Conservation (phyloP, 2,888 invertebrate genomes). For the Aphidius colemani region DNA sequence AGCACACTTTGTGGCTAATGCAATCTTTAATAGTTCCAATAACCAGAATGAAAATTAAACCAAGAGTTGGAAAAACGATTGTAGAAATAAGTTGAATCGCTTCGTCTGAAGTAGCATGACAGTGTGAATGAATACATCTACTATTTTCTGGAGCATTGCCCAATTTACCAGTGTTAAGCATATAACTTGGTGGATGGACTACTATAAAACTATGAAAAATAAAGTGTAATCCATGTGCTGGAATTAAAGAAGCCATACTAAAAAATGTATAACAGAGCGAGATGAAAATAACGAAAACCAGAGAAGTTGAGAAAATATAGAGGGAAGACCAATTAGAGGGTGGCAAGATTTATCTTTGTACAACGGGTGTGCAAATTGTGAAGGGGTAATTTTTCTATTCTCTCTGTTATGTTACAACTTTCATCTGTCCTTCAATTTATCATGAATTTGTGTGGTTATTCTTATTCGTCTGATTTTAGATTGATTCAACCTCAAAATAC, state of each 20-base stretch:
- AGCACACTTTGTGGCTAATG: slow-evolving; percentile 52
- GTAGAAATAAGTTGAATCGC: slow-evolving; percentile 17
- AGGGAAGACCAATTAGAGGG: slow-evolving; percentile 61
- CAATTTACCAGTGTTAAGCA: slow-evolving; percentile 24
- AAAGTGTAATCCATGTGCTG: slow-evolving; percentile 30
- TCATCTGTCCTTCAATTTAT: slow-evolving; percentile 8
- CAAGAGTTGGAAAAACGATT: slow-evolving; percentile 33
- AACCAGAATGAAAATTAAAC: slow-evolving; percentile 40
- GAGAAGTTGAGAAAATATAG: slow-evolving; percentile 54
- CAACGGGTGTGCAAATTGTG: slow-evolving; percentile 58
- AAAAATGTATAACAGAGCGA: slow-evolving; percentile 40
- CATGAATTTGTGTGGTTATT: slow-evolving; percentile 26
- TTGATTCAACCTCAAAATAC: slow-evolving; percentile 26
- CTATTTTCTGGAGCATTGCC: slow-evolving; percentile 55
- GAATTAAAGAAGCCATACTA: slow-evolving; percentile 20
- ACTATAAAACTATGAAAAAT: slow-evolving; percentile 39
- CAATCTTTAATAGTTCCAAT: slow-evolving; percentile 58
- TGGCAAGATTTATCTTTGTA: slow-evolving; percentile 60
- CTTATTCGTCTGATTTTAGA: slow-evolving; percentile 13
- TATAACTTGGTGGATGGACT: slow-evolving; percentile 13
- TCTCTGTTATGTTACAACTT: slow-evolving; percentile 21
- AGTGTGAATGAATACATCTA: slow-evolving; percentile 39
- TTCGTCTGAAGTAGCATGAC: slow-evolving; percentile 19
- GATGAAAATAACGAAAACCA: slow-evolving; percentile 41
- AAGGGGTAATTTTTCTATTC: slow-evolving; percentile 41